Conservation (phyloP, 35 echinoderm and acorn worm genomes). For the Anneissia japonica region DNA sequence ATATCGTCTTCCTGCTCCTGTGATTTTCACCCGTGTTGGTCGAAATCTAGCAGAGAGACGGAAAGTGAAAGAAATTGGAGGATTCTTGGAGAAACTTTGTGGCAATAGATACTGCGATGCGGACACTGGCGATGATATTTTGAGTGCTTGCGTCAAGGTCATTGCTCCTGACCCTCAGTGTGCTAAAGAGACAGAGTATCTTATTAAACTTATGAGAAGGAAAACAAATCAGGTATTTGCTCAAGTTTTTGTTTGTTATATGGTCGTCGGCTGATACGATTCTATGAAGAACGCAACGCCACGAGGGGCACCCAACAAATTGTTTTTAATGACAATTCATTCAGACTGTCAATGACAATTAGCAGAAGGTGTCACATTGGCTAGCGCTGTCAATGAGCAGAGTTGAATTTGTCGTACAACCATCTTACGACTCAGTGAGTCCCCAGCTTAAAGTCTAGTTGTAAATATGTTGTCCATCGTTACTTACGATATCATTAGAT, state of each 20-base stretch:
- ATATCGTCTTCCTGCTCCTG: conserved; percentile 65
- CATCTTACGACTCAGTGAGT: too few relatives aligned
- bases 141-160: conserved; percentile 61
- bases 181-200: conserved; percentile 67
- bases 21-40: conserved; percentile 74
- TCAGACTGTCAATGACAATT: too few relatives aligned
- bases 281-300: too few relatives aligned
- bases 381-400: too few relatives aligned
- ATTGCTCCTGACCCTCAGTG: conserved; percentile 50
- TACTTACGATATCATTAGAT: too few relatives aligned
- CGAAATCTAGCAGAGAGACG: conserved; percentile 45
- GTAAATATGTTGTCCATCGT: too few relatives aligned
- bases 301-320: too few relatives aligned
- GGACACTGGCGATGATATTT: conserved; percentile 68
- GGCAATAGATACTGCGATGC: conserved; percentile 62
- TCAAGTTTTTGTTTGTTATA: not conserved
- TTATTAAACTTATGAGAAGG: conserved; percentile 88
- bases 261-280: too few relatives aligned
- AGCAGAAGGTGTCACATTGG: too few relatives aligned
- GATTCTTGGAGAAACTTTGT: conserved; percentile 43
- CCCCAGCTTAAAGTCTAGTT: too few relatives aligned
- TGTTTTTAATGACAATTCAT: too few relatives aligned
- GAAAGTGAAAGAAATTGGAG: conserved; percentile 70
- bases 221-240: conserved; percentile 74
- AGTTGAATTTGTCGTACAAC: too few relatives aligned